phyloP scores from a whole-genome alignment of 2,888 invertebrate genomes.

The Cantharis flavilabris region DNA sequence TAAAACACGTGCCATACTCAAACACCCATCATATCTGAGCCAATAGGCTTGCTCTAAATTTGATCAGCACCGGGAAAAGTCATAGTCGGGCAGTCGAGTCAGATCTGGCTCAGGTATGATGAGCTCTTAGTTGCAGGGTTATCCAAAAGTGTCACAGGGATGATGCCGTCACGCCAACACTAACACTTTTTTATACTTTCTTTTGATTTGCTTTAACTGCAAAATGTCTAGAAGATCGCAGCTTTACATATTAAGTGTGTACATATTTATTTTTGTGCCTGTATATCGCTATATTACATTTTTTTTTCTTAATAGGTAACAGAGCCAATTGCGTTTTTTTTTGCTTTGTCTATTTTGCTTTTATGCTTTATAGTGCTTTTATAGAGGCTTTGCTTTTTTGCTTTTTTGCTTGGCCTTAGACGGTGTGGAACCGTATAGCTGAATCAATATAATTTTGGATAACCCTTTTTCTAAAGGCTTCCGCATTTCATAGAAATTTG shows the following conservation, averaged over 20 bases:
- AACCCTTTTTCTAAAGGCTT: constrained; percentile 56
- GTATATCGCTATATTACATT: constrained; percentile 40
- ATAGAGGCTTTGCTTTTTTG: constrained; percentile 41
- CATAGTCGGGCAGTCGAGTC: constrained; percentile 38
- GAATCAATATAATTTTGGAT: constrained; percentile 46
- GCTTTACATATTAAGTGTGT: constrained; percentile 35
- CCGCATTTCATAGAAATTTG: constrained; percentile 42
- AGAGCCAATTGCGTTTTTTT: neutral
- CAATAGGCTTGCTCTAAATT: constrained; percentile 49
- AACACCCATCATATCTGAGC: constrained; percentile 68
- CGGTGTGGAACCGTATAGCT: constrained; percentile 46
- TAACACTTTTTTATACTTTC: constrained; percentile 39
- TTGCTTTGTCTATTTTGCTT: constrained; percentile 34
- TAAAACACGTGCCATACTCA: constrained; percentile 61
- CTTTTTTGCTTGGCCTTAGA: constrained; percentile 47
- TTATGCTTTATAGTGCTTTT: constrained; percentile 38
- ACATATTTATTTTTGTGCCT: constrained; percentile 42
- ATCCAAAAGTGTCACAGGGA: constrained; percentile 57
- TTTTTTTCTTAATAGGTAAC: neutral
- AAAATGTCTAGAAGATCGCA: constrained; percentile 48
- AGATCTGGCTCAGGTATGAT: constrained; percentile 66
- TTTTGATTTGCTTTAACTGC: constrained; percentile 39
- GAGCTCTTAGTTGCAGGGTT: constrained; percentile 62
- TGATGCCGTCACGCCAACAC: constrained; percentile 51
- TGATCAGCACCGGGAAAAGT: constrained; percentile 49